Conservation (phyloP, 2,888 invertebrate species). For the Apeira syringaria region DNA sequence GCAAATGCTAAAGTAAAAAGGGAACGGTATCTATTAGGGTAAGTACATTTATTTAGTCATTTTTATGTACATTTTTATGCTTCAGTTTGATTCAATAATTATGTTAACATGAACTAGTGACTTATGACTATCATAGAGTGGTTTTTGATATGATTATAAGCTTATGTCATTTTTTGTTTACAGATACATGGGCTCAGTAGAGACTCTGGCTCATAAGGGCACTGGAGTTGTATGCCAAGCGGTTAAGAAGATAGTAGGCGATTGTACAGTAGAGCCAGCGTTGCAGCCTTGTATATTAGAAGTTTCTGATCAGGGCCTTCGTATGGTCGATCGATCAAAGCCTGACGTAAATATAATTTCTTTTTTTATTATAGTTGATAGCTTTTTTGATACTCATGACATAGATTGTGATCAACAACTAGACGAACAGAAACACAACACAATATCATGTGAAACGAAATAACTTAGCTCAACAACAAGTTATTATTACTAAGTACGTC, state of each 20-base stretch:
- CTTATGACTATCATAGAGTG: too few species aligned
- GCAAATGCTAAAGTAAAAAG: constrained; percentile 92
- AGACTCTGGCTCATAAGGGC: constrained; percentile 98
- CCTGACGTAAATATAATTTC: constrained; percentile 82
- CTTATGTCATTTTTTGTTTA: too few species aligned
- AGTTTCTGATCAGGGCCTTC: constrained; percentile 96
- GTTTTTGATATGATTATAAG: too few species aligned
- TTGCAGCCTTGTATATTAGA: constrained; percentile 95
- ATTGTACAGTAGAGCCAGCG: constrained; percentile 86
- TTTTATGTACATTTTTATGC: neutral
- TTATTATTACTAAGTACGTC: too few species aligned
- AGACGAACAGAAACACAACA: too few species aligned
- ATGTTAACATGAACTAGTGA: too few species aligned
- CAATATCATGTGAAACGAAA: neutral
- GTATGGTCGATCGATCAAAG: constrained; percentile 96
- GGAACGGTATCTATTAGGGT: constrained; percentile 93
- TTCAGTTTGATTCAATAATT: too few species aligned
- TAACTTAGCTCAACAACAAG: neutral
- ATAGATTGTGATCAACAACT: too few species aligned
- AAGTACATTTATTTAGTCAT: constrained; percentile 25
- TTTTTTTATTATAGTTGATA: too few species aligned
- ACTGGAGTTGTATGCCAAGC: constrained; percentile 97
- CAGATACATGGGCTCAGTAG: constrained; percentile 96
- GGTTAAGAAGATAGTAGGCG: constrained; percentile 92
- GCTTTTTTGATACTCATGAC: too few species aligned